These are phyloP conservation scores for Fissipunctia ypsillon DNA, from an alignment of 2,888 invertebrate genomes.

Conservation along the genomic window DNA sequence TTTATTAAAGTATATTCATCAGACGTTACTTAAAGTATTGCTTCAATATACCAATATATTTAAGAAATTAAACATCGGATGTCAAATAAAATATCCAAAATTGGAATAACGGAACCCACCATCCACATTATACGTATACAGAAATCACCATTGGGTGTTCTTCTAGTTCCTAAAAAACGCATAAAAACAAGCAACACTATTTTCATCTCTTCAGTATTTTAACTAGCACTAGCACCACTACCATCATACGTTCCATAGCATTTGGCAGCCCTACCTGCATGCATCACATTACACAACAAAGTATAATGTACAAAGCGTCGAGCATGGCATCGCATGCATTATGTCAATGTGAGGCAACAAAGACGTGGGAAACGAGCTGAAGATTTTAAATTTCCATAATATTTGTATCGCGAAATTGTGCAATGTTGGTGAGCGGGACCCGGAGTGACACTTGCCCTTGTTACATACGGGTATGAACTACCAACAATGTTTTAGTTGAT, in stretches of 20 bases:
- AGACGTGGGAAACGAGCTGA: conserved; percentile 83
- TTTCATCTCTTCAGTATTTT: neutral
- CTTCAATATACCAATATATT: neutral
- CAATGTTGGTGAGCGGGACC: conserved; percentile 70
- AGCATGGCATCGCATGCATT: conserved; percentile 81
- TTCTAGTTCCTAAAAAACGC: neutral
- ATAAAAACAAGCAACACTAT: neutral
- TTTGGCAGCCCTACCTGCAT: conserved; percentile 57
- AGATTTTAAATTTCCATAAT: conserved; percentile 85
- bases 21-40: neutral
- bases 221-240: neutral
- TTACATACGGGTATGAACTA: conserved; percentile 52
- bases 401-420: conserved; percentile 84
- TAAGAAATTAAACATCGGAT: neutral
- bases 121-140: neutral
- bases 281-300: conserved; percentile 69
- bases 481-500: neutral
- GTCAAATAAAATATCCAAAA: neutral
- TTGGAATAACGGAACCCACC: neutral
- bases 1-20: neutral
- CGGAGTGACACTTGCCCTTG: conserved; percentile 40
- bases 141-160: neutral
- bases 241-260: conserved; percentile 1
- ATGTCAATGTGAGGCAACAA: conserved; percentile 80
- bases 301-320: conserved; percentile 73